These are phyloP conservation scores for Sarcoramphus papa DNA, from an alignment of 2,797 vertebrate genomes.

Conservation along the genomic window DNA sequence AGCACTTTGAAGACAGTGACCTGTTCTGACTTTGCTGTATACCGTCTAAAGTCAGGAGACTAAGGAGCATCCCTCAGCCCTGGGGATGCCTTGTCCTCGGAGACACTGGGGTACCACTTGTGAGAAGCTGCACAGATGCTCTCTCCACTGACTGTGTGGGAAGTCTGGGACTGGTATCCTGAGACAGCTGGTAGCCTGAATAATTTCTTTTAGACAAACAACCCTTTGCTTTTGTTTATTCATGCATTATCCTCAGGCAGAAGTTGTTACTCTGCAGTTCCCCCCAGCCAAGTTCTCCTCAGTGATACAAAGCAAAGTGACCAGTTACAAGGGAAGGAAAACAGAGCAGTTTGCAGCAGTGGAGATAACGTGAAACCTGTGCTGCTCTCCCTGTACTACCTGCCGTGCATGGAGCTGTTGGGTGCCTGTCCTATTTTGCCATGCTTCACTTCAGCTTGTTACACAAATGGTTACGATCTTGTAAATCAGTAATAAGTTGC, in stretches of 20 bases:
- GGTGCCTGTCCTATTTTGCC: not conserved
- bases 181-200: not conserved
- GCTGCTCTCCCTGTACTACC: not conserved
- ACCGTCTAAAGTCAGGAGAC: not conserved
- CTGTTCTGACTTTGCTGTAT: not conserved
- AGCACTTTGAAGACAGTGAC: not conserved
- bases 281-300: not conserved
- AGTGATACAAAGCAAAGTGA: not conserved
- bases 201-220: not conserved
- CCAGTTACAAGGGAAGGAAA: not conserved
- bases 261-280: not conserved
- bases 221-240: not conserved
- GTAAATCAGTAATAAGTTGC: slow-evolving; percentile 63
- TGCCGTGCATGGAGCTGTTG: fast-evolving
- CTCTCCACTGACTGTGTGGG: not conserved
- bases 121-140: not conserved
- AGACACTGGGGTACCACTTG: not conserved
- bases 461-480: not conserved
- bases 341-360: not conserved
- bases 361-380: not conserved
- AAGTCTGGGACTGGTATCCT: not conserved
- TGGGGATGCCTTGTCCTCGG: not conserved
- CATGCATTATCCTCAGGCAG: not conserved
- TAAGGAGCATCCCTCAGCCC: not conserved
- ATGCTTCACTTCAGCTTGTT: not conserved